These are phyloP conservation scores for Galago senegalensis DNA, from an alignment of 2,797 vertebrate genomes.

Conservation along the genomic window DNA sequence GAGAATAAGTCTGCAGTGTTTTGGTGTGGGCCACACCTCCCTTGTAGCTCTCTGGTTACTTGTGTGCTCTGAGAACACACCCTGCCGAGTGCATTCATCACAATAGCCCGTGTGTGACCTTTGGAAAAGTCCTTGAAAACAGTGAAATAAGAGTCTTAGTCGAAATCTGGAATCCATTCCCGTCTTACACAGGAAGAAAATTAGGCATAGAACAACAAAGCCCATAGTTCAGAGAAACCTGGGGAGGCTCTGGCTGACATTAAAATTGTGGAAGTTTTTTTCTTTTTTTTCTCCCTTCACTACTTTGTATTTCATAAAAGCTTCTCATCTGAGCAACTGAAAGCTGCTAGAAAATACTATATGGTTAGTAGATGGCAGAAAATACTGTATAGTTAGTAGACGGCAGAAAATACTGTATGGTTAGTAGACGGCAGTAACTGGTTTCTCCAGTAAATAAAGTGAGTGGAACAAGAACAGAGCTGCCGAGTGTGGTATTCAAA, in stretches of 20 bases:
- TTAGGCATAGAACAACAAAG: slow-evolving; percentile 84
- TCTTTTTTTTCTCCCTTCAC: not conserved
- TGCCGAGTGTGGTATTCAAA: slow-evolving; percentile 21
- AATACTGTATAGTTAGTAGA: not conserved
- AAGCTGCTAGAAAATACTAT: slow-evolving; percentile 60
- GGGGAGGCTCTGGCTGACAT: slow-evolving; percentile 78
- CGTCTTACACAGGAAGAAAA: slow-evolving; percentile 84
- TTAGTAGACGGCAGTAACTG: not conserved
- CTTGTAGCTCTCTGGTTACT: slow-evolving; percentile 64
- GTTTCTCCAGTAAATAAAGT: slow-evolving; percentile 9
- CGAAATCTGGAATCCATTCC: slow-evolving; percentile 86
- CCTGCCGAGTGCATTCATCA: slow-evolving; percentile 44
- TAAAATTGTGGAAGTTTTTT: slow-evolving; percentile 63
- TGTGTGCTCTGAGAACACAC: not conserved
- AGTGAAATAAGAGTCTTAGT: slow-evolving; percentile 82
- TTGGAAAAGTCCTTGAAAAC: slow-evolving; percentile 81
- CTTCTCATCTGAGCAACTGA: slow-evolving; percentile 66
- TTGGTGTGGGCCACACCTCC: not conserved
- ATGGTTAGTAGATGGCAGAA: not conserved
- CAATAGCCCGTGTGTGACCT: slow-evolving; percentile 78
- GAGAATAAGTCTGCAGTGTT: not conserved
- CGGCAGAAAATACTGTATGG: slow-evolving; percentile 19
- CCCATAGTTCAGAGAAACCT: slow-evolving; percentile 76
- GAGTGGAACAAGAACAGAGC: not conserved
- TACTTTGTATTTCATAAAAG: slow-evolving; percentile 70